These are phyloP conservation scores for Thelaira solivaga DNA, from an alignment of 2,888 invertebrate species.

Conservation along the genomic window DNA sequence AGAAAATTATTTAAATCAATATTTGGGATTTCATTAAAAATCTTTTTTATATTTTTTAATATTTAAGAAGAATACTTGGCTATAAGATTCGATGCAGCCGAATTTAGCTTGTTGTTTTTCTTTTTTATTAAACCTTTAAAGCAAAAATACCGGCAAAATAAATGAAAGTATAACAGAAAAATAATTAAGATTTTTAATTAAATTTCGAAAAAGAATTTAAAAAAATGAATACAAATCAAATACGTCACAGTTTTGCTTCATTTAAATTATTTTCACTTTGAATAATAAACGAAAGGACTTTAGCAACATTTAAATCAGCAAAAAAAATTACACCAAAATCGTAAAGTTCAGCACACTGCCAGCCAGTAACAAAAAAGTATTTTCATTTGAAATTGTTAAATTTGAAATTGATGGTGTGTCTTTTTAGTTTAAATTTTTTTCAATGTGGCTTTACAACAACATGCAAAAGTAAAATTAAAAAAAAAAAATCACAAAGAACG, in stretches of 20 bases:
- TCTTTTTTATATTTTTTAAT: too few species aligned
- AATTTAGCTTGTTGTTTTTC: conserved; percentile 8
- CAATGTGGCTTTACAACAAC: conserved; percentile 41
- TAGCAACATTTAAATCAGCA: background rate
- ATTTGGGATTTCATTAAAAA: too few species aligned
- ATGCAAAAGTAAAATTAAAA: conserved; percentile 46
- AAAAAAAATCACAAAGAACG: background rate
- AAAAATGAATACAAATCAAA: background rate
- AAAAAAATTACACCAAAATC: background rate
- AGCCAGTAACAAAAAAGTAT: background rate
- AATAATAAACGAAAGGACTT: background rate
- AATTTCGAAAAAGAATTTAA: conserved; percentile 46
- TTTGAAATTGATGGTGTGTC: background rate
- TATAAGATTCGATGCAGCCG: too few species aligned
- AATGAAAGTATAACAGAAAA: background rate
- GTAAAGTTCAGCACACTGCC: background rate
- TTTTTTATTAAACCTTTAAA: background rate
- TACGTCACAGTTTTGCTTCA: conserved; percentile 36
- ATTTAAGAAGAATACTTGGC: too few species aligned
- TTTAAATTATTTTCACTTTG: conserved; percentile 9
- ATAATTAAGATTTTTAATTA: conserved; percentile 54
- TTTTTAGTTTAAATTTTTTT: background rate
- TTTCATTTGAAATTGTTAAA: background rate
- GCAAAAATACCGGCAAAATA: background rate
- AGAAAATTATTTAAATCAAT: too few species aligned